Evolutionary conservation across 2,888 invertebrate genomes (phyloP).

Genomic region (Quadriops clusia): DNA sequence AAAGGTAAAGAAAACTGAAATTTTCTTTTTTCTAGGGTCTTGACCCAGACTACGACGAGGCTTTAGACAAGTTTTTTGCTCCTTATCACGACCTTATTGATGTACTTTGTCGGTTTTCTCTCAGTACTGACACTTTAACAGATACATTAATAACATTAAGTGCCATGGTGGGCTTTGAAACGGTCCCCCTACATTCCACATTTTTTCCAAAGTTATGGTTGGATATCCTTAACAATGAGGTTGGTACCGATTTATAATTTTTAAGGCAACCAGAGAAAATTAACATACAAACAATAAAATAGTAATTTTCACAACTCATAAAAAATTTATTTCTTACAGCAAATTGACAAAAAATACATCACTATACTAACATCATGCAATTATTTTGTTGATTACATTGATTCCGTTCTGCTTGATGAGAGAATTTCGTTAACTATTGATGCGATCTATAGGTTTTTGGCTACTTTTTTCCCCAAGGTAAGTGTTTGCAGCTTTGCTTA

Average conservation of each 20-base stretch:
- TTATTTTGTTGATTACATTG: conserved; percentile 80
- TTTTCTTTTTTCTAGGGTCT: conserved; percentile 42
- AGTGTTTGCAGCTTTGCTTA: conserved; percentile 14
- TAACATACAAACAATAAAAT: neutral
- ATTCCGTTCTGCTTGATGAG: conserved; percentile 81
- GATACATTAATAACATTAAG: conserved; percentile 77
- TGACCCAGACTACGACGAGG: conserved; percentile 66
- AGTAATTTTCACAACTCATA: neutral
- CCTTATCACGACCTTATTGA: conserved; percentile 88
- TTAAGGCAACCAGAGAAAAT: conserved; percentile 3
- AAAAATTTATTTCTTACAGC: conserved; percentile 36
- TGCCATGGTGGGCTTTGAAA: conserved; percentile 84
- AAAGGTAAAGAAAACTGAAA: no score
- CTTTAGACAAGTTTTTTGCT: conserved; percentile 63
- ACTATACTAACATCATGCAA: conserved; percentile 70
- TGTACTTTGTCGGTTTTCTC: conserved; percentile 74
- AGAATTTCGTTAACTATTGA: conserved; percentile 73
- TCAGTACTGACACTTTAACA: conserved; percentile 76
- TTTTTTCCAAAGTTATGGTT: conserved; percentile 88
- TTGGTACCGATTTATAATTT: conserved; percentile 8
- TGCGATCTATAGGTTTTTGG: conserved; percentile 76
- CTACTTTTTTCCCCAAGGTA: conserved; percentile 83
- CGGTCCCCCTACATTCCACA: conserved; percentile 74
- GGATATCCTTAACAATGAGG: conserved; percentile 70
- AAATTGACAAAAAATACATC: conserved; percentile 68